These are phyloP conservation scores for Batillaria attramentaria DNA, from an alignment of 1,140 invertebrate genomes.

Conservation along the genomic window DNA sequence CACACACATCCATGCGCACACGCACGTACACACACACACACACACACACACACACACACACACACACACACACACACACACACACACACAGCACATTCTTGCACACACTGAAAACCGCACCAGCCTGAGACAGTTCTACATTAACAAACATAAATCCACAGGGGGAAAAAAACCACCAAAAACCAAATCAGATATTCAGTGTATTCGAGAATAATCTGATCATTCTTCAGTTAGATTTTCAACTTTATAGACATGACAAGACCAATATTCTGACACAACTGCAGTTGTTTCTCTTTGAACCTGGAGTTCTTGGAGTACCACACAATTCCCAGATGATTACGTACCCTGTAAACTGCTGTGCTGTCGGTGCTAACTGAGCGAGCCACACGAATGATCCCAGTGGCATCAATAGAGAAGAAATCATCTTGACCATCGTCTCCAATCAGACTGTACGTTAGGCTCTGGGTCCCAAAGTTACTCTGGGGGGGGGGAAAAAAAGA, in stretches of 20 bases:
- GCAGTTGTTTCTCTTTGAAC: no score
- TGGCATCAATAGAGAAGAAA: constrained; percentile 51
- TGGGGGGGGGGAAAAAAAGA: no score
- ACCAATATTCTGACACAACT: no score
- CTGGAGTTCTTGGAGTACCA: no score
- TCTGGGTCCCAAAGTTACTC: constrained; percentile 24
- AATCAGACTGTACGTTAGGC: constrained; percentile 53
- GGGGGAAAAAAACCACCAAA: background rate
- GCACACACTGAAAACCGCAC: background rate
- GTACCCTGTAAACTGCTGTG: constrained; percentile 33
- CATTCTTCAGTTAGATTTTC: no score
- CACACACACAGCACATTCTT: no score
- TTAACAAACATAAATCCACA: background rate
- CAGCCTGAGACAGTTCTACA: background rate
- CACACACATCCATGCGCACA: no score
- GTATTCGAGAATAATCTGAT: no score
- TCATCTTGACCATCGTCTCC: constrained; percentile 58
- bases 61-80: background rate
- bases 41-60: no score
- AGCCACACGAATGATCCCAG: constrained; percentile 41
- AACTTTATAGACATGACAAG: no score
- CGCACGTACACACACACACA: no score
- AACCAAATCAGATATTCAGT: background rate
- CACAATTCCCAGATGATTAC: background rate
- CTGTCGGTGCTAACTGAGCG: constrained; percentile 2